phyloP scores from a whole-genome alignment of 2,113 vertebrate genomes.

The Amphilophus citrinellus region DNA sequence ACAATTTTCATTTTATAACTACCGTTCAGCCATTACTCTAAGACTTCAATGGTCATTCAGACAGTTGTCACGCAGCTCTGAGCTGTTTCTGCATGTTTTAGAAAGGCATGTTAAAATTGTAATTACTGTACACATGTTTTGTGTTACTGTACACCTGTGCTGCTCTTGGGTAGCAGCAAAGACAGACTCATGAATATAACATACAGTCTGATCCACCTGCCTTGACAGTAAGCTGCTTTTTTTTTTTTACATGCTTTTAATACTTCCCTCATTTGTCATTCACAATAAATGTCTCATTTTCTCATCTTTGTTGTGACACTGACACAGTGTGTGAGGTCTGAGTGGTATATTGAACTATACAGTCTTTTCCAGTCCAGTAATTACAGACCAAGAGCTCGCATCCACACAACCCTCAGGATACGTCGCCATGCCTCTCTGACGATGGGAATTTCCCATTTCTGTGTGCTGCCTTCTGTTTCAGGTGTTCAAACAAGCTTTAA shows the following conservation, averaged over 20 bases:
- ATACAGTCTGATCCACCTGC: constrained; percentile 13
- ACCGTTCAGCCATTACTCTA: no score
- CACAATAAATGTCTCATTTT: constrained; percentile 18
- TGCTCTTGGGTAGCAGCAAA: constrained; percentile 9
- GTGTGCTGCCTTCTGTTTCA: constrained; percentile 49
- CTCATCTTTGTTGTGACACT: constrained; percentile 28
- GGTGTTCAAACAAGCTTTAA: constrained; percentile 62
- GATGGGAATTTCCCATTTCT: constrained; percentile 71
- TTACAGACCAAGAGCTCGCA: constrained; percentile 50
- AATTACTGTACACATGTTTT: constrained; percentile 8
- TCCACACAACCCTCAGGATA: constrained; percentile 58
- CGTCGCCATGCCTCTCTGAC: constrained; percentile 32
- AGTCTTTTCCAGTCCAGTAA: constrained; percentile 60
- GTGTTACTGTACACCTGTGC: neutral
- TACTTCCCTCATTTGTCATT: constrained; percentile 53
- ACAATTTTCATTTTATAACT: neutral
- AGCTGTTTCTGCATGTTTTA: neutral
- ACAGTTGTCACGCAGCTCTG: neutral
- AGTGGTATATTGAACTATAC: constrained; percentile 30
- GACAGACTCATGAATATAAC: constrained; percentile 22
- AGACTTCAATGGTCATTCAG: no score
- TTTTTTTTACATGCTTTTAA: neutral
- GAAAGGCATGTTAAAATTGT: neutral
- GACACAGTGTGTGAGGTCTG: constrained; percentile 63
- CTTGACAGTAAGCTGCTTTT: constrained; percentile 8